phyloP scores from a whole-genome alignment of 2,888 invertebrate species.

The Plebejus argus region DNA sequence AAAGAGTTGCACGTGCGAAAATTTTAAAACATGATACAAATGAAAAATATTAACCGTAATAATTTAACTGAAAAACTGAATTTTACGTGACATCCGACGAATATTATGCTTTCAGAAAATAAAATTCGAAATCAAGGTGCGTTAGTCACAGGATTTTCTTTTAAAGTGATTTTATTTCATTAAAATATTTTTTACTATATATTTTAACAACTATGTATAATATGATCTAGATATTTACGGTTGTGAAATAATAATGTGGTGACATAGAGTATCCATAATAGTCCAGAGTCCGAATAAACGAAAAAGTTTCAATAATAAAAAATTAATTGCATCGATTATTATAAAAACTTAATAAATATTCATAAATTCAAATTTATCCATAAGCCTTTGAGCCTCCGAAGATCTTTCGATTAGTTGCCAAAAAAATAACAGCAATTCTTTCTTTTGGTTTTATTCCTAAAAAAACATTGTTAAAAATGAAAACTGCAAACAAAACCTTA shows the following conservation, averaged over 20 bases:
- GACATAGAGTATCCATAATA: background rate
- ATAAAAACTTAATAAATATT: conserved; percentile 16
- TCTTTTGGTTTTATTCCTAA: background rate
- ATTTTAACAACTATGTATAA: no score
- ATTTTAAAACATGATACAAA: background rate
- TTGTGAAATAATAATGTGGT: background rate
- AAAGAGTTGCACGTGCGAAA: background rate
- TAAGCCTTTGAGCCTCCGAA: background rate
- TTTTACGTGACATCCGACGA: background rate
- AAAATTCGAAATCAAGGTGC: background rate
- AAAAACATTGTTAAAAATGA: background rate
- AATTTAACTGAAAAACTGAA: background rate
- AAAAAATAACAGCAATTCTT: background rate
- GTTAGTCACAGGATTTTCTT: background rate
- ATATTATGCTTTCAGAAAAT: background rate
- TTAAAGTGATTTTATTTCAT: no score
- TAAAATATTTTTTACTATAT: no score
- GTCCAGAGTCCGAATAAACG: background rate
- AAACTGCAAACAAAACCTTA: background rate
- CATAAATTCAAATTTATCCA: background rate
- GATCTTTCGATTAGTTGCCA: background rate
- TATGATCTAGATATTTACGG: background rate
- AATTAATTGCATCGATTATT: background rate
- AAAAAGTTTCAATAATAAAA: conserved; percentile 12
- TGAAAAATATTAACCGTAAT: background rate